Conservation (phyloP, 2,888 invertebrate genomes). For the Cotesia congregata region DNA sequence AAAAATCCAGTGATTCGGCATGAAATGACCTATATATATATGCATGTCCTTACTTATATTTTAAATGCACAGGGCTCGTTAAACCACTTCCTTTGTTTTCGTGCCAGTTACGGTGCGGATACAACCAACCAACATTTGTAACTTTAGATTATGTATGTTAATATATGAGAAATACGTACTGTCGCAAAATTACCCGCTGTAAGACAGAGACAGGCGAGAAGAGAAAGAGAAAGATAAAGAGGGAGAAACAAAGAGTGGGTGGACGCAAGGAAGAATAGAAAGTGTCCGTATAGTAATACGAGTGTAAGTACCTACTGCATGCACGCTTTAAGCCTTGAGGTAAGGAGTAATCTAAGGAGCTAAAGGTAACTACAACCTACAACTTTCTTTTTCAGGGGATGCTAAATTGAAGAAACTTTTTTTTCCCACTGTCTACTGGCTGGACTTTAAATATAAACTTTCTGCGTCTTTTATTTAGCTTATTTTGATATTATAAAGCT, state of each 20-base stretch:
- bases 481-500: background rate
- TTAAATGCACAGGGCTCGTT: background rate
- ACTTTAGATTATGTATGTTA: constrained; percentile 21
- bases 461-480: background rate
- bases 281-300: constrained; percentile 35
- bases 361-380: background rate
- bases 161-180: background rate
- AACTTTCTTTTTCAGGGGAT: background rate
- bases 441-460: background rate
- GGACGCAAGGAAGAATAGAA: constrained; percentile 39
- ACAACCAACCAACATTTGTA: constrained; percentile 25
- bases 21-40: constrained; percentile 3
- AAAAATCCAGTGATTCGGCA: no score
- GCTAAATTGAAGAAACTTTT: constrained; percentile 39
- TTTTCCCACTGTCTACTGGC: constrained; percentile 12
- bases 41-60: constrained; percentile 6
- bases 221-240: constrained; percentile 29
- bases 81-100: constrained; percentile 12
- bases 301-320: no score
- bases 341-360: background rate
- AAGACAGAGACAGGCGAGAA: background rate
- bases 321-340: no score
- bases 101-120: constrained; percentile 15
- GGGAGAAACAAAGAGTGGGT: constrained; percentile 19
- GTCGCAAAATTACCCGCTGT: background rate